A percentile compares a stretch with the other conserved stretches of the same genome.
These are phyloP conservation scores for Sebastiscus tertius DNA, from an alignment of 2,797 vertebrate genomes.

Conservation along the genomic window DNA sequence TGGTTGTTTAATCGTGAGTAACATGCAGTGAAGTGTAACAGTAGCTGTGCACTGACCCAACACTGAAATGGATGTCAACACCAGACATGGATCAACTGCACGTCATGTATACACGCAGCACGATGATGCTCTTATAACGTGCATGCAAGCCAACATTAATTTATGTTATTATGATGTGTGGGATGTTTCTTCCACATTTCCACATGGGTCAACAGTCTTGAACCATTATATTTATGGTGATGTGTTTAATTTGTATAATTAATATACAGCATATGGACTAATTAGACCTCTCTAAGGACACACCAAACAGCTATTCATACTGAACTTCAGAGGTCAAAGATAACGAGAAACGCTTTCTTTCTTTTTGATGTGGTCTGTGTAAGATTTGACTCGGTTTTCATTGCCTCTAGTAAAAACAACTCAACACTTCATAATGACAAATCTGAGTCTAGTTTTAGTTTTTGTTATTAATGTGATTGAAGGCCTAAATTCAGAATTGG, in stretches of 20 bases:
- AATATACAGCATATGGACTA: slow-evolving; percentile 1
- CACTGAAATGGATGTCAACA: slow-evolving; percentile 42
- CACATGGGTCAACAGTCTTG: slow-evolving; percentile 10
- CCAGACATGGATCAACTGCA: slow-evolving; percentile 50
- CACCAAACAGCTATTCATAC: background rate
- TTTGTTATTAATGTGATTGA: background rate
- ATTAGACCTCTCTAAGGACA: background rate
- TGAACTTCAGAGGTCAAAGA: background rate
- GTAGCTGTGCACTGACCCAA: slow-evolving; percentile 41
- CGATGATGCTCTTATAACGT: background rate
- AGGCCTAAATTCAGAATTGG: background rate
- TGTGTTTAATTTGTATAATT: slow-evolving; percentile 40
- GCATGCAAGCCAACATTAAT: slow-evolving; percentile 18
- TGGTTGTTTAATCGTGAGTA: slow-evolving; percentile 34
- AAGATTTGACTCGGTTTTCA: background rate
- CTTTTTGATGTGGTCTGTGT: background rate
- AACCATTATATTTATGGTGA: slow-evolving; percentile 12
- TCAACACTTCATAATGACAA: background rate
- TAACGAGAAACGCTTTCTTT: background rate
- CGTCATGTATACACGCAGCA: background rate
- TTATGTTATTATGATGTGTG: background rate
- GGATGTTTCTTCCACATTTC: slow-evolving; percentile 5
- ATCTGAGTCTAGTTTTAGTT: background rate
- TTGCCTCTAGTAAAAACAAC: background rate
- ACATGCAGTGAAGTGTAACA: slow-evolving; percentile 34